Base-by-base conservation (phyloP, 2,797 vertebrate species). In the Sebastes iracundus region DNA sequence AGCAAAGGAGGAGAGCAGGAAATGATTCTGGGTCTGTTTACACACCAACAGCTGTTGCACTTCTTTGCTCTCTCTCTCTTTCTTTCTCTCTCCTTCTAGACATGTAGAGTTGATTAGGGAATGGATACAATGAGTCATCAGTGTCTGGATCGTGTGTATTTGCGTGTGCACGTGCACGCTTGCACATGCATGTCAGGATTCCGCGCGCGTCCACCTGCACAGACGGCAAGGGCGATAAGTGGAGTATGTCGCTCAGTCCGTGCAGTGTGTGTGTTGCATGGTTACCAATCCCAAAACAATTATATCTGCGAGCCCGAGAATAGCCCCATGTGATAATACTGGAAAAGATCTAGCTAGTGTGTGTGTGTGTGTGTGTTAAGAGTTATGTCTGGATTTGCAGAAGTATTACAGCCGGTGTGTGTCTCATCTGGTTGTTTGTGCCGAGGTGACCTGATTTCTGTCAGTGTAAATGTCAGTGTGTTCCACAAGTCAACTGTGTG, bases 1-100 rank as follows among this genome's bases (percentile, higher is more conserved):
- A 59, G 25, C 0, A 7, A 83, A 49, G 72, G 72, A 75, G 76
- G 77, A 78, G 84, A 85, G 82, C 70, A 88, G 86, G 90, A 90
- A 88, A 88, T 82, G 85, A 88, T 86, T 81, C 69, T 22, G 38
- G 72, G 56, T 79, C 80, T 94, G 91, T 94, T 93, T 93, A 94
- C 92, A 91, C 88, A 87, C 87, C 73, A 88, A 90, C 92, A 94
- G 94, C 93, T 94, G 92, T 91, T 93, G 90, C 84, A 81, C 86
- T 75, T 91, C 84, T 81, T 72, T 70, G 68, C 65, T 85, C 75
- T 59, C 63, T 55, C 35, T 38, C 35, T 35, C 56, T 75, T 71
- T 66, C 70, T 76, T 55, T 79, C 75, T 77, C 49, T 78, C 78
- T 77, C 42, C 69, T 75, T 64, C 25, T 64, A 85, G 87, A 86